Percentiles rank a stretch among this genome's conserved stretches.
These are phyloP conservation scores for Nothobranchius kuhntae DNA, from an alignment of 2,113 vertebrate genomes.

Conservation along the genomic window DNA sequence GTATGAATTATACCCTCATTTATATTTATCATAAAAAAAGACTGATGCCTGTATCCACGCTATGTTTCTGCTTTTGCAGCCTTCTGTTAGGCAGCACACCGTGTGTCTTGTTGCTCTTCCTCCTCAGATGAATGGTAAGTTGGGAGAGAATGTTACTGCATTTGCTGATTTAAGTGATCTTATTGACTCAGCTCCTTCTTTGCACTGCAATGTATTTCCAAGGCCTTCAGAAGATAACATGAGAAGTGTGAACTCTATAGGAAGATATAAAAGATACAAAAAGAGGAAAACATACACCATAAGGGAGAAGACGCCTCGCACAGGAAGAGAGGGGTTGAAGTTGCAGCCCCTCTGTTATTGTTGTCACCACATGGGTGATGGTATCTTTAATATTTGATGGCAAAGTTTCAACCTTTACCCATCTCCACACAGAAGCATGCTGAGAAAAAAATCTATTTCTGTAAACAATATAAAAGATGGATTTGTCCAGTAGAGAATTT, in stretches of 20 bases:
- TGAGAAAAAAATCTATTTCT: conserved; percentile 51
- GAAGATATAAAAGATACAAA: not conserved
- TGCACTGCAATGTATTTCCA: not conserved
- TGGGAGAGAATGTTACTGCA: no score
- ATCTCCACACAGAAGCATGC: conserved; percentile 10
- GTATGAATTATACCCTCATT: not conserved
- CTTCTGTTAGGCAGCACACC: no score
- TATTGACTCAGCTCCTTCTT: not conserved
- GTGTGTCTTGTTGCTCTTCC: not conserved
- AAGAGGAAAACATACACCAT: not conserved
- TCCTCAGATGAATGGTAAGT: not conserved
- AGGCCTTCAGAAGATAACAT: not conserved
- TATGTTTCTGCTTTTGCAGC: not conserved
- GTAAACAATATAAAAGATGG: conserved; percentile 30
- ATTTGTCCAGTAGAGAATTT: conserved; percentile 38
- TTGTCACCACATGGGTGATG: conserved; percentile 47
- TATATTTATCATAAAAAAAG: not conserved
- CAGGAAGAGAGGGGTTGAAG: not conserved
- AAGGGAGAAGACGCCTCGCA: not conserved
- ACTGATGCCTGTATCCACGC: not conserved
- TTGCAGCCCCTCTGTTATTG: conserved; percentile 32
- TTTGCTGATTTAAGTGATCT: not conserved
- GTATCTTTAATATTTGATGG: conserved; percentile 70
- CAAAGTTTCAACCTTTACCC: conserved; percentile 42
- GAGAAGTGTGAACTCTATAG: not conserved